A percentile compares a stretch with the other conserved stretches of the same genome.
These are phyloP conservation scores for Pogonophryne albipinna DNA, from an alignment of 2,797 vertebrate genomes.

Conservation along the genomic window DNA sequence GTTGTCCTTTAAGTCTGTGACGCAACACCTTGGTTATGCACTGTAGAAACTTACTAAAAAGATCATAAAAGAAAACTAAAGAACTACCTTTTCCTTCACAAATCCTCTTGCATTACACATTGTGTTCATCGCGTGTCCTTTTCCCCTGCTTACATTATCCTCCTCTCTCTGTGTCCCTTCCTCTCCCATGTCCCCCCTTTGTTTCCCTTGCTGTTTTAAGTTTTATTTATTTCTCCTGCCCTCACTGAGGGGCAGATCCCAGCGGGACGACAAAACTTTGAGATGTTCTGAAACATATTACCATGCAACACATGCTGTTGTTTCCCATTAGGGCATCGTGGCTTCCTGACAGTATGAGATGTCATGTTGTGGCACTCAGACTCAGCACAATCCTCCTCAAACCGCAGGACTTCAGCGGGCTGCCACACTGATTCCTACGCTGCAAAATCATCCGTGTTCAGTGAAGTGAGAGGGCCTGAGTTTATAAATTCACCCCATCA, in stretches of 20 bases:
- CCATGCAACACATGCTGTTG: conserved; percentile 11
- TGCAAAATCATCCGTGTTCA: conserved; percentile 32
- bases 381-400: conserved; percentile 28
- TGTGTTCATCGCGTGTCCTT: not conserved
- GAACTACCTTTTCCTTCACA: not conserved
- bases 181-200: not conserved
- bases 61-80: not conserved
- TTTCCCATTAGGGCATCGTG: conserved; percentile 26
- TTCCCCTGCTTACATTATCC: not conserved
- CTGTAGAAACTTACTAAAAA: too few species aligned
- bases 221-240: not conserved
- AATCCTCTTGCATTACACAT: not conserved
- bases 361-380: conserved; percentile 27
- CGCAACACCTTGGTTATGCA: too few species aligned
- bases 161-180: rapidly evolving
- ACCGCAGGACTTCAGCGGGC: conserved; percentile 22
- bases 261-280: not conserved
- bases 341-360: conserved; percentile 33
- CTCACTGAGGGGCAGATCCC: conserved; percentile 1
- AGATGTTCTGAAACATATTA: not conserved
- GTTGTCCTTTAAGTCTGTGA: too few species aligned
- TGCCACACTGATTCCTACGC: conserved; percentile 3
- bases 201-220: not conserved
- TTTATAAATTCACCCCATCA: conserved; percentile 21
- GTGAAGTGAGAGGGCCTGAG: conserved; percentile 5